Conservation (phyloP, 2,888 invertebrate species). For the Drosophila multiciliata region DNA sequence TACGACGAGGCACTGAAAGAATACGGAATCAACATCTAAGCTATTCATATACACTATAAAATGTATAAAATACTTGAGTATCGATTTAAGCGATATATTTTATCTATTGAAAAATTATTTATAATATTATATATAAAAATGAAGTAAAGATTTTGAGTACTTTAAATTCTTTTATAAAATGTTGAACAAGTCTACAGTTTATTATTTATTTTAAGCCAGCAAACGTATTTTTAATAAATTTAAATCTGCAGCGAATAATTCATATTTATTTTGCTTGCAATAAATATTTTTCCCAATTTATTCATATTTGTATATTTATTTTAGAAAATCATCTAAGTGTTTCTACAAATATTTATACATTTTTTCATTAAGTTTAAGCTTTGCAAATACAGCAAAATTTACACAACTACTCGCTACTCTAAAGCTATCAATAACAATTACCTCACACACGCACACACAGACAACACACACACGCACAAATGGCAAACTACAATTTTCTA, state of each 20-base stretch:
- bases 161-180: not conserved
- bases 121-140: too few species aligned
- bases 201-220: not conserved
- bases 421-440: conserved; percentile 13
- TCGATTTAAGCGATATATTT: not conserved
- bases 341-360: not conserved
- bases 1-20: conserved; percentile 27
- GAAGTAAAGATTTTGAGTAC: not conserved
- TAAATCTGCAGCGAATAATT: not conserved
- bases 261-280: not conserved
- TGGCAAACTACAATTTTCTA: not conserved
- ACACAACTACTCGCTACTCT: not conserved
- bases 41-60: conserved; percentile 31
- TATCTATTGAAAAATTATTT: too few species aligned
- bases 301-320: not conserved
- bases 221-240: not conserved
- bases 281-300: not conserved
- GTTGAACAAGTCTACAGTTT: too few species aligned
- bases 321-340: not conserved
- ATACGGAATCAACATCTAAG: conserved; percentile 16
- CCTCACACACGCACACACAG: not conserved
- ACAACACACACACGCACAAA: not conserved
- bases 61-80: not conserved
- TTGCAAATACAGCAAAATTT: not conserved
- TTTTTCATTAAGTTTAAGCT: not conserved